Evolutionary conservation across 2,888 invertebrate species (phyloP), one percentile per base, ranked within the genome.

Genomic region (Dioctria rufipes): DNA sequence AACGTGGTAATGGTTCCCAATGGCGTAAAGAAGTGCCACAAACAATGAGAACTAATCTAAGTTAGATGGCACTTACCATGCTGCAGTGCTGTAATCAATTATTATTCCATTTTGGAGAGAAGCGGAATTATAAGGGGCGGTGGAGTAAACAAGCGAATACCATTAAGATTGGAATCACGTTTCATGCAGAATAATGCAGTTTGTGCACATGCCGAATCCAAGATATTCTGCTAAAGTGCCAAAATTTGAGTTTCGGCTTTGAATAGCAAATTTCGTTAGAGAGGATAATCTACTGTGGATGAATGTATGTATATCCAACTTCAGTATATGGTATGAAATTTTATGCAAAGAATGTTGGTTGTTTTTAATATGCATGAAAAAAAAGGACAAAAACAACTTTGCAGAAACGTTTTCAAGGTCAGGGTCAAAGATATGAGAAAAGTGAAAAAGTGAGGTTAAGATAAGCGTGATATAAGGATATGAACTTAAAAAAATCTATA

Each of bases 91-190:
- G 49, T 69, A 69, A 69, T 69, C 69, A 69, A 69, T 69, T 69
- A 25, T 25, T 25, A 51, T 69, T 51, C 69, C 43, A 37, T 69
- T 51, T 25, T 25, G 25, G 37, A 51, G 39, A 69, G 69, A 5
- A 51, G 51, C 9, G 69, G 37, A 69, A 37, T 51, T 69, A 69
- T 69, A 49, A 69, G 51, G 37, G 25, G 25, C 25, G 25, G 25
- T 25, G 25, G 25, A 25, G 25, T 25, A 25, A 25, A 25, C 25
- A 25, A 25, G 25, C 25, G 69, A 51, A 37, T 37, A 51, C 25
- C 69, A 49, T 69, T 69, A 69, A 69, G 69, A 69, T 69, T 69
- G 69, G 51, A 69, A 69, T 37, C 69, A 69, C 69, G 69, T 51
- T 69, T 51, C 11, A n/a, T 69, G 69, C 69, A 69, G 51, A 69